Evolutionary conservation across 1,140 invertebrate genomes (phyloP).

Genomic region (Sarcophaga peregrina): DNA sequence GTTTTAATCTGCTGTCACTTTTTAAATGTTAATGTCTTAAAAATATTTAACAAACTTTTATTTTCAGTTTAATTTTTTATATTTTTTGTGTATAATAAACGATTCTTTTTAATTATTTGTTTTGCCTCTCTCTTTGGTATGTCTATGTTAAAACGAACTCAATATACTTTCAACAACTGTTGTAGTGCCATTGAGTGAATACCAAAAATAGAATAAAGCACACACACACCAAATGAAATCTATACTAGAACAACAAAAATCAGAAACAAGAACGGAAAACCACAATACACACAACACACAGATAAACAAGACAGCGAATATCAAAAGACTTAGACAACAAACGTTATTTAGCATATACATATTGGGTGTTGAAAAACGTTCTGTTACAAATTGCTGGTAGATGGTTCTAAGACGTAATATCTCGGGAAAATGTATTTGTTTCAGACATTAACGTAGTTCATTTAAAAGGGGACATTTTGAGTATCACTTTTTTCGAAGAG

Average conservation of each 20-base stretch:
- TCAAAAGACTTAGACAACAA: slow-evolving; percentile 24
- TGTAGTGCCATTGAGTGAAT: background rate
- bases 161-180: background rate
- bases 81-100: background rate
- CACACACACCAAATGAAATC: too few species aligned
- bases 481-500: too few species aligned
- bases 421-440: too few species aligned
- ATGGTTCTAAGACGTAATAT: too few species aligned
- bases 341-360: background rate
- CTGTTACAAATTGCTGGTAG: too few species aligned
- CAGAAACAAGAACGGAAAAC: slow-evolving; percentile 24
- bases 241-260: background rate
- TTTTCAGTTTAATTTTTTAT: background rate
- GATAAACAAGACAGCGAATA: background rate
- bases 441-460: too few species aligned
- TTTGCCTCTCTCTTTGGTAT: background rate
- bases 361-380: background rate
- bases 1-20: background rate
- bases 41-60: background rate
- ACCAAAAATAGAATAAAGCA: background rate
- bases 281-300: background rate
- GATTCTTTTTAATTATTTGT: background rate
- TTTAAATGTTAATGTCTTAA: background rate
- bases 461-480: too few species aligned
- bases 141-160: background rate